Percentiles rank a stretch among this genome's conserved stretches.
phyloP scores from a whole-genome alignment of 2,888 invertebrate species.

The Agrotis segetum region DNA sequence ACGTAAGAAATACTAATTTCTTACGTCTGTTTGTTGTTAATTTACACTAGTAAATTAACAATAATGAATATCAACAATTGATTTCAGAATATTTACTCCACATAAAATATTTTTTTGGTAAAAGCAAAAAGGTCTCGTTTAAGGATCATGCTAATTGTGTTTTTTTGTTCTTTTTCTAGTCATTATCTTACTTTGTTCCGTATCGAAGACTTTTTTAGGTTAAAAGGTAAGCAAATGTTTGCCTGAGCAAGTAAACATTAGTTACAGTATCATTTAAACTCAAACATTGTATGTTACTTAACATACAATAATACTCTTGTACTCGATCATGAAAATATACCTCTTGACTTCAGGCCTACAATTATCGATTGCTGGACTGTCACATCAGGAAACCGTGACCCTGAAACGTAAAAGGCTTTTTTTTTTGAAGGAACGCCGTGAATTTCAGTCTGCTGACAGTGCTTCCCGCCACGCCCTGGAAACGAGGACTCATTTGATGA shows the following conservation, averaged over 20 bases:
- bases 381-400: too few species aligned
- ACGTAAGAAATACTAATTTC: too few species aligned
- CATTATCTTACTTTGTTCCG: slow-evolving; percentile 10
- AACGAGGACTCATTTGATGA: too few species aligned
- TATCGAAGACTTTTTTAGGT: slow-evolving; percentile 14
- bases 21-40: too few species aligned
- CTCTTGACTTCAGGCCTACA: not conserved
- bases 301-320: not conserved
- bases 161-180: not conserved
- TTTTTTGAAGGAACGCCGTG: too few species aligned
- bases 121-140: not conserved
- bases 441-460: too few species aligned
- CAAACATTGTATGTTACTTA: not conserved
- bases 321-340: not conserved
- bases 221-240: slow-evolving; percentile 27
- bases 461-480: too few species aligned
- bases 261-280: not conserved
- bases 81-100: too few species aligned
- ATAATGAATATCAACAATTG: too few species aligned
- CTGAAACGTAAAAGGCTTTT: too few species aligned
- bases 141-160: not conserved
- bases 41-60: too few species aligned
- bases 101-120: too few species aligned
- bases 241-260: not conserved
- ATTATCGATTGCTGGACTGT: not conserved